Conservation (phyloP, 2,797 vertebrate genomes). For the Sebastes minor region DNA sequence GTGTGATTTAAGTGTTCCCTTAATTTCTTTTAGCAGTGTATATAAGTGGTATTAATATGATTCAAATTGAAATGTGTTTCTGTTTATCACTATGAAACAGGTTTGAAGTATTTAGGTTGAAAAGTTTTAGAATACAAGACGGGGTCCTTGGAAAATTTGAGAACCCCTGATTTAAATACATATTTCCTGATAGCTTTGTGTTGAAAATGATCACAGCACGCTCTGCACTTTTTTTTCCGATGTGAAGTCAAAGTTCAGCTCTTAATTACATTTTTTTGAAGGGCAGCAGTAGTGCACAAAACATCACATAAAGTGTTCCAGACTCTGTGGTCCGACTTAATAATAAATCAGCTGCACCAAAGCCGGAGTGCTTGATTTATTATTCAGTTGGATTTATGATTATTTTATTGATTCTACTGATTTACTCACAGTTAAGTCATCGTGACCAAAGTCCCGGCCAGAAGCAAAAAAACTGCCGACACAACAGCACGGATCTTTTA, state of each 20-base stretch:
- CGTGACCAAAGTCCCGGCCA: background rate
- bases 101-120: no score
- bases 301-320: background rate
- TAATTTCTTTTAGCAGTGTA: no score
- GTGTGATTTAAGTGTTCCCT: no score
- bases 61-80: no score
- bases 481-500: background rate
- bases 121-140: no score
- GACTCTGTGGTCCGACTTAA: background rate
- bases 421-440: constrained; percentile 34
- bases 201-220: background rate
- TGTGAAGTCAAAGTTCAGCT: background rate
- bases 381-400: constrained; percentile 46
- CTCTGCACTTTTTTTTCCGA: background rate
- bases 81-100: no score
- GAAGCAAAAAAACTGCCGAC: constrained; percentile 18
- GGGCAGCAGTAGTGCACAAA: background rate
- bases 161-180: background rate
- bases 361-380: constrained; percentile 16
- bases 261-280: background rate
- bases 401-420: constrained; percentile 55
- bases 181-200: background rate
- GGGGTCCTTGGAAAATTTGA: no score
- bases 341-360: constrained; percentile 10
- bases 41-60: no score